Percentiles rank a stretch among this genome's conserved stretches.
These are phyloP conservation scores for Dioctria rufipes DNA, from an alignment of 2,888 invertebrate species.

Conservation along the genomic window DNA sequence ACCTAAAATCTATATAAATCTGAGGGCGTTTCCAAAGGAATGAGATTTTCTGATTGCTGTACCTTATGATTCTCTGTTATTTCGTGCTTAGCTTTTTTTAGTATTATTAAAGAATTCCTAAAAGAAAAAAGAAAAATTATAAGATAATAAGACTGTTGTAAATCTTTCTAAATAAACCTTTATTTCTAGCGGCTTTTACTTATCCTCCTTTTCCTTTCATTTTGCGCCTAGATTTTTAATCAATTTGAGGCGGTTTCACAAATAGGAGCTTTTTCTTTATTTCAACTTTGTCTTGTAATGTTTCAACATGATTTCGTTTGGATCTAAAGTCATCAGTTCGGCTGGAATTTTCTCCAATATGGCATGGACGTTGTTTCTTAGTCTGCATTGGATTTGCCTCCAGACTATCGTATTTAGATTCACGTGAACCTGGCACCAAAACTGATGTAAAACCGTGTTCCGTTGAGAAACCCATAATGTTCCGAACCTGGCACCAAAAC, in stretches of 20 bases:
- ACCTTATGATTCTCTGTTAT: slow-evolving; percentile 64
- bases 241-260: slow-evolving; percentile 83
- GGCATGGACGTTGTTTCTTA: too few relatives aligned
- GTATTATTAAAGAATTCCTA: slow-evolving; percentile 74
- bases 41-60: slow-evolving; percentile 63
- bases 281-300: slow-evolving; percentile 83
- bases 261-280: slow-evolving; percentile 82
- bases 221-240: slow-evolving; percentile 83
- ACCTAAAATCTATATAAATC: slow-evolving; percentile 82
- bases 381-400: too few relatives aligned
- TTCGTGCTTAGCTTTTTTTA: slow-evolving; percentile 70
- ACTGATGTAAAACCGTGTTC: too few relatives aligned
- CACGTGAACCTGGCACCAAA: too few relatives aligned
- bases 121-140: slow-evolving; percentile 63
- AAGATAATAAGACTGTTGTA: too few relatives aligned
- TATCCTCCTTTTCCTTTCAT: slow-evolving; percentile 84
- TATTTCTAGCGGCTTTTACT: slow-evolving; percentile 80
- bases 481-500: too few relatives aligned
- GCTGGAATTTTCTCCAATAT: slow-evolving; percentile 96
- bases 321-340: slow-evolving; percentile 93
- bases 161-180: too few relatives aligned
- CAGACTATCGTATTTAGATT: too few relatives aligned
- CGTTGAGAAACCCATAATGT: too few relatives aligned
- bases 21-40: slow-evolving; percentile 66
- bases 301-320: slow-evolving; percentile 84